These are phyloP conservation scores for Protomyctophum bolini DNA, from an alignment of 2,113 vertebrate species.

Conservation along the genomic window DNA sequence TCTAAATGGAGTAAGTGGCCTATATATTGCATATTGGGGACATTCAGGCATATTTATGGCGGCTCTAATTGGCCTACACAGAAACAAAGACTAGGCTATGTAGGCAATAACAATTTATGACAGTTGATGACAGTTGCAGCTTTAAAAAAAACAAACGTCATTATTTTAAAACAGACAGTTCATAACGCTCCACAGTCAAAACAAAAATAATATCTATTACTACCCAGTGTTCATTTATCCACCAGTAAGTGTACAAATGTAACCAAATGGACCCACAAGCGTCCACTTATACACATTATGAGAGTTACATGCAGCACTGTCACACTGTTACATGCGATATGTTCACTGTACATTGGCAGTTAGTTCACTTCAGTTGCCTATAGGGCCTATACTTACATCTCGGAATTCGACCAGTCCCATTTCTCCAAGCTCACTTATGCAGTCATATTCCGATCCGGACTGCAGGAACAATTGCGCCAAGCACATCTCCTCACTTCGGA, in stretches of 20 bases:
- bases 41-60: background rate
- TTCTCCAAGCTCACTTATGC: constrained; percentile 95
- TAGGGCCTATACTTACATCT: constrained; percentile 87
- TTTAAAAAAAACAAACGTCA: background rate
- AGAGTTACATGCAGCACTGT: background rate
- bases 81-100: background rate
- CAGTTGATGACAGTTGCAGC: background rate
- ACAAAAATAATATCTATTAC: no score
- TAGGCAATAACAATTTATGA: background rate
- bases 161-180: background rate
- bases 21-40: background rate
- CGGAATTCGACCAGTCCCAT: constrained; percentile 94
- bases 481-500: constrained; percentile 94
- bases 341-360: no score
- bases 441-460: constrained; percentile 95
- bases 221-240: no score
- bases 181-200: no score
- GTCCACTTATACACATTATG: no score
- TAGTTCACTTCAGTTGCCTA: background rate
- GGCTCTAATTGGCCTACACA: constrained; percentile 6
- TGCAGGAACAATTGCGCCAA: constrained; percentile 96
- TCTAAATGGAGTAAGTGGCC: background rate
- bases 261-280: no score
- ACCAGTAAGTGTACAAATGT: no score
- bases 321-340: background rate